Percentiles rank a stretch among this genome's conserved stretches.
Evolutionary conservation across 2,888 invertebrate genomes (phyloP).

Genomic region (Campoplex capitator): DNA sequence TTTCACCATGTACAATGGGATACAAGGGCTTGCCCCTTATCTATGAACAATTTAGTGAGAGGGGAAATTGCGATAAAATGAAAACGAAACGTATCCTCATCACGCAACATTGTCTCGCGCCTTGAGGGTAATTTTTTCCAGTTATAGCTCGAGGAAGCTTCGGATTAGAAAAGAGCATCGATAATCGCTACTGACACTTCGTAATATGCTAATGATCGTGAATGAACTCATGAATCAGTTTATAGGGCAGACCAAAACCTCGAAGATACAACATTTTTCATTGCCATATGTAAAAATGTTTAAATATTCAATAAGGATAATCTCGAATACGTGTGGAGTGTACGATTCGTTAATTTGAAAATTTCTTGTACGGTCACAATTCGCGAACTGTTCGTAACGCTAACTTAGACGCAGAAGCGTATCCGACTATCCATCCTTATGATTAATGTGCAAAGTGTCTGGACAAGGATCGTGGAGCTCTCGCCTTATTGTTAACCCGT

Average conservation of each 20-base stretch:
- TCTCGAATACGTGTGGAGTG: background rate
- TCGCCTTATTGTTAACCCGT: conserved; percentile 74
- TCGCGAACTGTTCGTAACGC: background rate
- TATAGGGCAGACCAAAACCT: background rate
- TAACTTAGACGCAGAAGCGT: conserved; percentile 21
- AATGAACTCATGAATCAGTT: background rate
- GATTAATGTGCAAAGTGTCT: conserved; percentile 74
- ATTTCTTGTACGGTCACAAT: conserved; percentile 3
- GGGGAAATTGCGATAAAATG: conserved; percentile 32
- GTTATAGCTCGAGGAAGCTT: background rate
- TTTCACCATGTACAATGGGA: conserved; percentile 12
- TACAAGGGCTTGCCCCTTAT: conserved; percentile 42
- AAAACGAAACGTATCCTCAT: conserved; percentile 48
- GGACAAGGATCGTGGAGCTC: conserved; percentile 67
- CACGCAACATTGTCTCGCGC: conserved; percentile 24
- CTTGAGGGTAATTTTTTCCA: background rate
- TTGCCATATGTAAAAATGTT: background rate
- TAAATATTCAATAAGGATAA: background rate
- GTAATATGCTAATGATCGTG: background rate
- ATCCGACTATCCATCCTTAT: conserved; percentile 66
- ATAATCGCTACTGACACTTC: background rate
- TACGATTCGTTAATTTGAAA: background rate
- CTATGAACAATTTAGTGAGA: conserved; percentile 5
- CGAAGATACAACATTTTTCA: background rate
- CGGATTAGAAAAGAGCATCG: conserved; percentile 4